These are phyloP conservation scores for Spondyliosoma cantharus DNA, from an alignment of 2,797 vertebrate species.

Conservation along the genomic window DNA sequence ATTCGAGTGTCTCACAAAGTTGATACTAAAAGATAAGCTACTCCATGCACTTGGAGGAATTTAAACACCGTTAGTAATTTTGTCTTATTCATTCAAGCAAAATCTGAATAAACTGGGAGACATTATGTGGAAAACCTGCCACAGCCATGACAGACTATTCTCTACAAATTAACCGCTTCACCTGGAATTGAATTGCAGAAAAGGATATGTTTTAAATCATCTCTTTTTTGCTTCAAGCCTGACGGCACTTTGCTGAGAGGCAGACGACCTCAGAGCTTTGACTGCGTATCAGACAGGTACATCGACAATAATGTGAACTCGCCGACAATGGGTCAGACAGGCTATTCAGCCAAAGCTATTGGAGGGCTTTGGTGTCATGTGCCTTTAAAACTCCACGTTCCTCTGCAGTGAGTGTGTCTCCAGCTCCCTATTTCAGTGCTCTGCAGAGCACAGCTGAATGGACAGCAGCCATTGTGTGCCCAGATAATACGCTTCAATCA, in stretches of 20 bases:
- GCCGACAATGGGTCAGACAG: slow-evolving; percentile 78
- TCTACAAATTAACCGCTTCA: slow-evolving; percentile 55
- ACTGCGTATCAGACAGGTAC: slow-evolving; percentile 78
- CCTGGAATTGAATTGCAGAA: slow-evolving; percentile 53
- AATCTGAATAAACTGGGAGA: slow-evolving; percentile 30
- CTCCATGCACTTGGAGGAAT: slow-evolving; percentile 48
- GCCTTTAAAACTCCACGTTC: slow-evolving; percentile 72
- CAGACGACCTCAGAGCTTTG: slow-evolving; percentile 61
- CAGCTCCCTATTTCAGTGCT: slow-evolving; percentile 64
- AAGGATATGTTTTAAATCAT: slow-evolving; percentile 64
- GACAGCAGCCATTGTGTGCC: slow-evolving; percentile 81
- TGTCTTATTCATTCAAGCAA: slow-evolving; percentile 53
- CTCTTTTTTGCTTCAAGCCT: slow-evolving; percentile 40
- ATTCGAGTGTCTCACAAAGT: slow-evolving; percentile 47
- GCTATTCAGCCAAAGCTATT: slow-evolving; percentile 78
- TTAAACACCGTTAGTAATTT: slow-evolving; percentile 46
- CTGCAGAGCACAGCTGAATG: slow-evolving; percentile 73
- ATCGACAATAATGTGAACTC: slow-evolving; percentile 75
- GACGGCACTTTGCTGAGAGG: slow-evolving; percentile 54
- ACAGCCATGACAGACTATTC: slow-evolving; percentile 41
- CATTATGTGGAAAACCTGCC: slow-evolving; percentile 36
- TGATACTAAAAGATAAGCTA: slow-evolving; percentile 11
- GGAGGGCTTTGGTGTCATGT: slow-evolving; percentile 65
- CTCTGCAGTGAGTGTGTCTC: slow-evolving; percentile 65
- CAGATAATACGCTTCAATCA: slow-evolving; percentile 84